A percentile compares a stretch with the other conserved stretches of the same genome.
Evolutionary conservation across 2,888 invertebrate genomes (phyloP).

Genomic region (Timema podura): DNA sequence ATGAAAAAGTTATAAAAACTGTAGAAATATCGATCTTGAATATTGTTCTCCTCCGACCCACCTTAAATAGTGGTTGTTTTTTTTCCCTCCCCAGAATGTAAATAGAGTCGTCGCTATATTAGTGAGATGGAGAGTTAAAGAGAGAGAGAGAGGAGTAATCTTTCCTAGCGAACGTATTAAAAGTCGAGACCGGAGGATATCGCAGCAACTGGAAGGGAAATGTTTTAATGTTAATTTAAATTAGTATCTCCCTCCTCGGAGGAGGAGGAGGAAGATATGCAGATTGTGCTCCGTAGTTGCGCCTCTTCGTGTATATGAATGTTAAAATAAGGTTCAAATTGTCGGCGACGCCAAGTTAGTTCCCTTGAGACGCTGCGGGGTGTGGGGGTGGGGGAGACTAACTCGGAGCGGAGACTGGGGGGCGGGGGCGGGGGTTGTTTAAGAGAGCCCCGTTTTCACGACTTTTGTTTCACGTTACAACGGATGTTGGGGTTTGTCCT

Average conservation of each 20-base stretch:
- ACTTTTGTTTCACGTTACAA: no score
- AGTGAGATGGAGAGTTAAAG: no score
- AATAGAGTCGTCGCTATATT: no score
- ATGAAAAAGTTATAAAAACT: no score
- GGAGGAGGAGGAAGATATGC: conserved; percentile 27
- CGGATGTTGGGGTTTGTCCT: no score
- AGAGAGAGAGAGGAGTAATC: conserved; percentile 7
- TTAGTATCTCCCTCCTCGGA: conserved; percentile 19
- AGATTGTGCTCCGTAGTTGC: conserved; percentile 29
- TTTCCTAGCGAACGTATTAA: conserved; percentile 25
- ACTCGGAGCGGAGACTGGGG: conserved; percentile 6
- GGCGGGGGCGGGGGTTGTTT: conserved; percentile 27
- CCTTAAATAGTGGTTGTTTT: no score
- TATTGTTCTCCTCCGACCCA: no score
- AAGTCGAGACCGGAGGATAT: conserved; percentile 22
- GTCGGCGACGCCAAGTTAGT: conserved; percentile 49
- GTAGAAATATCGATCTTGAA: no score
- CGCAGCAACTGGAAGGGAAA: conserved; percentile 22
- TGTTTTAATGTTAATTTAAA: conserved; percentile 32
- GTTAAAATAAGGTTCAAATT: conserved; percentile 55
- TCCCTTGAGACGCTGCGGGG: conserved; percentile 42
- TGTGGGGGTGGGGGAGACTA: conserved; percentile 17
- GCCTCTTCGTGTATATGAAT: conserved; percentile 45
- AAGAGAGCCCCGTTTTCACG: no score
- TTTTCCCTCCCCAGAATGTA: no score